Evolutionary conservation across 2,113 vertebrate species (phyloP).

Genomic region (Micronycteris hirsuta): DNA sequence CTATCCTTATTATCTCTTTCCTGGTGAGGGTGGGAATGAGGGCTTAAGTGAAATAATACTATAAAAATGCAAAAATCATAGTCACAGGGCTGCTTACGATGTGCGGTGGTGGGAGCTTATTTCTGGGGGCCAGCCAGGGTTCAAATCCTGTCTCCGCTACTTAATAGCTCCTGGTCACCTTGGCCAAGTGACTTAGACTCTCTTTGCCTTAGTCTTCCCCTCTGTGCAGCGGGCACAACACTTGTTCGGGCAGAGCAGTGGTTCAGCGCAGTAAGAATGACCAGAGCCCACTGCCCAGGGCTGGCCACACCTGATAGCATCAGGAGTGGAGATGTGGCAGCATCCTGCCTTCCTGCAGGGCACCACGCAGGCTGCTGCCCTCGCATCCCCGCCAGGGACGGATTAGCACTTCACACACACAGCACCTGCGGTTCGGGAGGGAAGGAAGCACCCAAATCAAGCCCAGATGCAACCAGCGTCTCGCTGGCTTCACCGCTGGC

Average conservation of each 20-base stretch:
- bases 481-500: not conserved
- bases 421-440: rapidly evolving
- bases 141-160: rapidly evolving
- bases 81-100: rapidly evolving
- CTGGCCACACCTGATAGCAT: rapidly evolving
- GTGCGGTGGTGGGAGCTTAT: rapidly evolving
- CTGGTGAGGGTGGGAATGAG: rapidly evolving
- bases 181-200: not conserved
- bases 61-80: rapidly evolving
- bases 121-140: not conserved
- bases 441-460: not conserved
- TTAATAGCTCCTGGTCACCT: not conserved
- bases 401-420: not conserved
- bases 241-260: no score
- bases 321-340: rapidly evolving
- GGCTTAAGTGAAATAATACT: not conserved
- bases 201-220: not conserved
- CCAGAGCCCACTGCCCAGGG: rapidly evolving
- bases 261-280: rapidly evolving
- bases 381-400: not conserved
- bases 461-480: not conserved
- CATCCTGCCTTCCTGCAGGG: not conserved
- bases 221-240: rapidly evolving
- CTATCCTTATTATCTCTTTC: rapidly evolving
- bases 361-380: rapidly evolving